Base-by-base conservation (phyloP, 2,797 vertebrate genomes). In the Epinephelus malabaricus region DNA sequence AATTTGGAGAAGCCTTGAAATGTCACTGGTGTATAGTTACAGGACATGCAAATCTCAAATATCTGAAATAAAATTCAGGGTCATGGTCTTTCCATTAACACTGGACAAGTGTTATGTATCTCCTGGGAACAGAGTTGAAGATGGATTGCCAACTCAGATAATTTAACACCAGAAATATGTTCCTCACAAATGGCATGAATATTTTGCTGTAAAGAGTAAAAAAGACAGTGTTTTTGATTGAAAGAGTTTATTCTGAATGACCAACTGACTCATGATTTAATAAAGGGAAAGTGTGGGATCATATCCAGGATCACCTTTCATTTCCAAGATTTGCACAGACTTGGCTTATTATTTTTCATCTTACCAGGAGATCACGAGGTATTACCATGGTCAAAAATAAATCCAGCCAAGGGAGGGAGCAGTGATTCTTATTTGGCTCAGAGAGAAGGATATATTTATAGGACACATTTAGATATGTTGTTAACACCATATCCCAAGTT, bases 11-110 rank as follows among this genome's bases (percentile, higher is more conserved):
- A 91, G 86, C 58, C 77, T 56, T 79, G 30, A 93, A 79, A 94
- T 94, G 84, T 88, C 92, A 83, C 79, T 88, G 86, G 89, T 83
- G 79, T 87, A 70, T 69, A 82, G 79, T 90, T 93, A 71, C 85
- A 87, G 78, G 72, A 53, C 59, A 83, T 46, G 7, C 19, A 82
- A 71, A 73, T 77, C 61, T 82, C 45, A 74, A 43, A 75, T 74
- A 79, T 80, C 63, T 64, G 46, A 70, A 78, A 82, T 84, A 43
- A 79, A 86, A 88, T 81, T 86, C 69, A 77, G 46, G 40, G 54
- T 47, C 73, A 75, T 69, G 64, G 23, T 46, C 61, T 78, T 78
- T 81, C 78, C 73, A 74, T 79, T 79, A 81, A 84, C 7, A 5
- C 53, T 27, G 13, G 18, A 56, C 30, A 70, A 50, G 88, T 80